Evolutionary conservation across 2,888 invertebrate species (phyloP), one percentile per base, ranked within the genome.

Genomic region (Epicampocera succincta): DNA sequence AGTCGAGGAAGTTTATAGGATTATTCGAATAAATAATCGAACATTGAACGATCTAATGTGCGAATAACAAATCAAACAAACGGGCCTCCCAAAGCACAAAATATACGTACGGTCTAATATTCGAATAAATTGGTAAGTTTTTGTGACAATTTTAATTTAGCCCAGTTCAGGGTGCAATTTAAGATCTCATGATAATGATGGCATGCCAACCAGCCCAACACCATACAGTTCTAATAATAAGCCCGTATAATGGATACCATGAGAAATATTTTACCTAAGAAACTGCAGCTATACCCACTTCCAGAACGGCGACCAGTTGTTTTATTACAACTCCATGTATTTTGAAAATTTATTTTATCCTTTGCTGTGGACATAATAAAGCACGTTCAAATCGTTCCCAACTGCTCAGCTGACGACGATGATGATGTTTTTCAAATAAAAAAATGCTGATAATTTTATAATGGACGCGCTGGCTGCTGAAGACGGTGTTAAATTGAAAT

Each of bases 221-320:
- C 42, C 68, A 68, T n/a, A 48, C 33, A 38, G 33, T 44, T 40
- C 15, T 38, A 77, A 48, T 68, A 68, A 68, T 54, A 54, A 60
- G 29, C 33, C 40, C 11, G 44, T 9, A 56, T 29, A 25, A 63
- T 42, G 46, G 61, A 76, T 40, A 80, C 38, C 69, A 78, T 66
- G 58, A 69, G 38, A 42, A 21, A 78, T n/a, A n/a, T 60, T 65
- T 72, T 90, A 91, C 91, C 91, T 89, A 91, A 89, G 85, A 91
- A 90, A 88, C 91, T 91, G 88, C 90, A 89, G 86, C 91, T 91
- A 88, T 89, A 87, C 84, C 90, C 90, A 88, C 87, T 90, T 85
- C 91, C 90, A 87, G 91, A 90, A 72, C 91, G 90, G 74, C 88
- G 88, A 83, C 90, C 89, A 83, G 90, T 90, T 86, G 90, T 90